These are phyloP conservation scores for Bombus affinis DNA, from an alignment of 1,140 invertebrate species.

Conservation along the genomic window DNA sequence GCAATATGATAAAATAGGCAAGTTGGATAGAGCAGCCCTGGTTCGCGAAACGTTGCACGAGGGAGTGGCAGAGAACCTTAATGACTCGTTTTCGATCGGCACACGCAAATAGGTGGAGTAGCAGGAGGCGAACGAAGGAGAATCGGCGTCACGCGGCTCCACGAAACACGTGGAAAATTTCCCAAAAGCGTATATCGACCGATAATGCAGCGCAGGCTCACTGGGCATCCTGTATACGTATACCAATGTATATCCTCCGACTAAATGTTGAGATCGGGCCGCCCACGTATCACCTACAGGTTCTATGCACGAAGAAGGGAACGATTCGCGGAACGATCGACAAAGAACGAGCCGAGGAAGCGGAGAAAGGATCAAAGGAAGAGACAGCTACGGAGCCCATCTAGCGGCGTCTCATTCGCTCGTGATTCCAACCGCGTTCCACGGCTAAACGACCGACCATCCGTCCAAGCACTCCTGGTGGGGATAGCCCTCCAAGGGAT, in stretches of 20 bases:
- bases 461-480: constrained; percentile 42
- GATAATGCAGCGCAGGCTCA: constrained; percentile 64
- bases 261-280: constrained; percentile 46
- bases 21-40: neutral
- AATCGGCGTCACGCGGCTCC: constrained; percentile 34
- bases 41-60: neutral
- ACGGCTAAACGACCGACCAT: constrained; percentile 41
- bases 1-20: no score
- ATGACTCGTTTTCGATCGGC: constrained; percentile 12
- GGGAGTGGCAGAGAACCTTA: neutral
- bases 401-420: constrained; percentile 63
- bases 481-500: constrained; percentile 43
- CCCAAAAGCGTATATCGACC: constrained; percentile 69
- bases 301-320: constrained; percentile 39
- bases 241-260: neutral
- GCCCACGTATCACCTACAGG: constrained; percentile 66
- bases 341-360: constrained; percentile 54
- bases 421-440: constrained; percentile 52
- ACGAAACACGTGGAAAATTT: constrained; percentile 64
- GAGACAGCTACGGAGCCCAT: constrained; percentile 35
- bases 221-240: constrained; percentile 32
- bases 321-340: constrained; percentile 60
- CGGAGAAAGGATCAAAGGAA: constrained; percentile 41
- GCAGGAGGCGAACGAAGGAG: neutral
- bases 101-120: constrained; percentile 33